Conservation (phyloP, 2,797 vertebrate genomes). For the Falco concolor region DNA sequence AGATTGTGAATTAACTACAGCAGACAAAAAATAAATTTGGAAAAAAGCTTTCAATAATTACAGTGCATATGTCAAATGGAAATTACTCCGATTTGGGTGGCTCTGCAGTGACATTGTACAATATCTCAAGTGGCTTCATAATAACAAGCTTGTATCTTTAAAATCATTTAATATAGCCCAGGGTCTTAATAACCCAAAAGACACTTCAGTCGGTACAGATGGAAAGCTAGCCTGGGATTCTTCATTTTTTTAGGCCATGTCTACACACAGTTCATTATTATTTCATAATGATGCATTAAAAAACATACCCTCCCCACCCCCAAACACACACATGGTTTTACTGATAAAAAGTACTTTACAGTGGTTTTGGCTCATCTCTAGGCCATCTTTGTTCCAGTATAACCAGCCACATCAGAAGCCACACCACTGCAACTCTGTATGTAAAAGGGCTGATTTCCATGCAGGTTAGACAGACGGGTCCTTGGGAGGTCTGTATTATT, state of each 20-base stretch:
- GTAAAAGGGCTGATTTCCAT: not conserved
- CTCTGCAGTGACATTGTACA: not conserved
- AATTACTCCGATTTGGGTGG: slow-evolving; percentile 33
- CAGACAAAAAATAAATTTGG: slow-evolving; percentile 25
- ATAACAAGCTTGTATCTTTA: slow-evolving; percentile 1
- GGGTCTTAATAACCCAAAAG: slow-evolving; percentile 3
- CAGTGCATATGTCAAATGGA: slow-evolving; percentile 50
- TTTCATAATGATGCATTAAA: not conserved
- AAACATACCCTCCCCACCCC: not conserved
- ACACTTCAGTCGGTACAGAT: not conserved
- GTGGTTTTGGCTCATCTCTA: not conserved
- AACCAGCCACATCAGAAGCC: not conserved
- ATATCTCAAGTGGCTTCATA: not conserved
- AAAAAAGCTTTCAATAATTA: slow-evolving; percentile 32
- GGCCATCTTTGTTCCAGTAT: not conserved
- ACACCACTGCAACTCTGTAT: not conserved
- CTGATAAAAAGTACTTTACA: not conserved
- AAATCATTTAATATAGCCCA: slow-evolving; percentile 8
- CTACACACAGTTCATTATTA: not conserved
- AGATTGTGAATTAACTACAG: slow-evolving; percentile 44
- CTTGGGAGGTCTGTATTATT: not conserved
- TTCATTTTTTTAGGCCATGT: not conserved
- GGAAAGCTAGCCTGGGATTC: not conserved
- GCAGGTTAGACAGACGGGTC: not conserved
- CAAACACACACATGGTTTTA: not conserved